These are phyloP conservation scores for Cinara cedri DNA, from an alignment of 2,888 invertebrate genomes.

Conservation along the genomic window DNA sequence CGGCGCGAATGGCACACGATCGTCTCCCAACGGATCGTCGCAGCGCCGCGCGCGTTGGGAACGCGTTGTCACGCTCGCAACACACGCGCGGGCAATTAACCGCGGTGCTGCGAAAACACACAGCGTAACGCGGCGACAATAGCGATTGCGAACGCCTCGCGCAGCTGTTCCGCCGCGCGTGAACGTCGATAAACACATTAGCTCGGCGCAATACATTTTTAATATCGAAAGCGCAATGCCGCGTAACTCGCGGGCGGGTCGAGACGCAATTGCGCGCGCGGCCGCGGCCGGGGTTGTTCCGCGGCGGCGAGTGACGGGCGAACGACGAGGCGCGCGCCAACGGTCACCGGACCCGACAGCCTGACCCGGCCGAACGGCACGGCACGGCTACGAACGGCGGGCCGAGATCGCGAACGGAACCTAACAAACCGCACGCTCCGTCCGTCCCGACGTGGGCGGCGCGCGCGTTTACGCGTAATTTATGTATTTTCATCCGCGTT, in stretches of 20 bases:
- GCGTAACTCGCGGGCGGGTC: not conserved
- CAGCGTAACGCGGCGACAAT: too few relatives aligned
- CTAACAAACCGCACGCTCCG: not conserved
- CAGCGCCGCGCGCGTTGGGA: too few relatives aligned
- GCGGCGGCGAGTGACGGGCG: not conserved
- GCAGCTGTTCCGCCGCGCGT: not conserved
- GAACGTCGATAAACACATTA: not conserved
- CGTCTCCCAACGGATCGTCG: too few relatives aligned
- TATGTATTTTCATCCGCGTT: slow-evolving; percentile 6
- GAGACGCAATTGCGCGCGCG: not conserved
- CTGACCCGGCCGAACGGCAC: not conserved
- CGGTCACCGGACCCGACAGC: too few relatives aligned
- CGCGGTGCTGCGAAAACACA: too few relatives aligned
- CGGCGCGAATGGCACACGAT: too few relatives aligned
- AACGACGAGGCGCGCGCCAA: not conserved
- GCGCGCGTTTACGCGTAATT: not conserved
- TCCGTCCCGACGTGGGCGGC: slow-evolving; percentile 19
- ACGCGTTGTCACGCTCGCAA: too few relatives aligned
- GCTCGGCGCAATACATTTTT: not conserved
- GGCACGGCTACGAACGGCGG: not conserved
- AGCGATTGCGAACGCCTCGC: too few relatives aligned
- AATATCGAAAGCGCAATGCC: too few relatives aligned
- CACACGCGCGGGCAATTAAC: too few relatives aligned
- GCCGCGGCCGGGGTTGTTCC: slow-evolving; percentile 15
- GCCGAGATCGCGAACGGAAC: not conserved